phyloP scores from a whole-genome alignment of 2,113 vertebrate genomes.

The Xiphophorus couchianus region DNA sequence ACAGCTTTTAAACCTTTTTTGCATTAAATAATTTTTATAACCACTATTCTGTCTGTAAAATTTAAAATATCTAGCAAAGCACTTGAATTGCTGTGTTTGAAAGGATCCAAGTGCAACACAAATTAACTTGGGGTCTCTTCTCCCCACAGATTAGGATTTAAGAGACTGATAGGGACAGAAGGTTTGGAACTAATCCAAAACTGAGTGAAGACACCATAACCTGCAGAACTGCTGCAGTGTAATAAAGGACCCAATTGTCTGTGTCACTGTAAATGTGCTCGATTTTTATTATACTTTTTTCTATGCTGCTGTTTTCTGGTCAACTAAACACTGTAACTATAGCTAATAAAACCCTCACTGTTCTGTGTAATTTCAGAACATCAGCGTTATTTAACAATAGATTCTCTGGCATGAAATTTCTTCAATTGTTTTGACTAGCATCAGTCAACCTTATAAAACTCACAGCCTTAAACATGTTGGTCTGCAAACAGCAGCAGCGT shows the following conservation, averaged over 20 bases:
- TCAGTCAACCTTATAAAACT: not conserved
- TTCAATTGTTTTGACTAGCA: not conserved
- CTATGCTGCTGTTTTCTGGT: not conserved
- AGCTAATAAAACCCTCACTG: not conserved
- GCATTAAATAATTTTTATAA: no score
- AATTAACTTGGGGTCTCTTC: not conserved
- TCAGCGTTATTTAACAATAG: not conserved
- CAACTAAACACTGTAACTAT: not conserved
- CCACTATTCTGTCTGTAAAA: not conserved
- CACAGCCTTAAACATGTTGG: not conserved
- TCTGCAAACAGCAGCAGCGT: not conserved
- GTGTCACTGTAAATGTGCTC: not conserved
- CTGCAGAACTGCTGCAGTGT: not conserved
- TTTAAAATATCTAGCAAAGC: not conserved
- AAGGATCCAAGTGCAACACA: not conserved
- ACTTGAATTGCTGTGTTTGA: not conserved
- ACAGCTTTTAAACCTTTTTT: no score
- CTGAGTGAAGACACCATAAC: not conserved
- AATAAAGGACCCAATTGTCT: not conserved
- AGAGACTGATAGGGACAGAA: not conserved
- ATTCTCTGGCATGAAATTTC: not conserved
- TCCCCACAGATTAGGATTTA: not conserved
- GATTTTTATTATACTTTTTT: not conserved
- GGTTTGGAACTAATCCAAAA: not conserved
- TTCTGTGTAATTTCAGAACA: not conserved